phyloP scores from a whole-genome alignment of 2,113 vertebrate species.

The Cheirogaleus medius region DNA sequence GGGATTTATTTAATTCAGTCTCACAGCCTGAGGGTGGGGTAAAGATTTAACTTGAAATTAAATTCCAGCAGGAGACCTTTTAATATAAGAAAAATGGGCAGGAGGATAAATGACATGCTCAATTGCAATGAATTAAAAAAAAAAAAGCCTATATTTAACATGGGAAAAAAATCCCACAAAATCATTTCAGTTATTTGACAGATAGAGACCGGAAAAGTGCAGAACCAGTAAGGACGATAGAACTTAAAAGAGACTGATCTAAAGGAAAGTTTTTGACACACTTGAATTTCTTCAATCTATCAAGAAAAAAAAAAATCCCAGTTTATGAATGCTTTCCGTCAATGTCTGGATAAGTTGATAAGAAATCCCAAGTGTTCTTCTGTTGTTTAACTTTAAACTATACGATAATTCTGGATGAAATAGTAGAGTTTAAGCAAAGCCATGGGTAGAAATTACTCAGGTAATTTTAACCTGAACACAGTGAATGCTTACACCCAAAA shows the following conservation, averaged over 20 bases:
- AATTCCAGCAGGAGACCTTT: conserved; percentile 82
- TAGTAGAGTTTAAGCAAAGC: conserved; percentile 26
- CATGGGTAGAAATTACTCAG: background rate
- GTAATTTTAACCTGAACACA: background rate
- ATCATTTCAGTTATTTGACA: conserved; percentile 71
- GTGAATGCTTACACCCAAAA: background rate
- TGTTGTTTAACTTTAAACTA: conserved; percentile 57
- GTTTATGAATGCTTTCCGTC: conserved; percentile 71
- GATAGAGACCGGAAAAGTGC: conserved; percentile 66
- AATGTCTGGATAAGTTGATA: conserved; percentile 67
- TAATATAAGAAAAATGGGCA: conserved; percentile 79
- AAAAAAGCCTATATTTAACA: conserved; percentile 67
- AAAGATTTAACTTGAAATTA: conserved; percentile 84
- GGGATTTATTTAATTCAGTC: conserved; percentile 83
- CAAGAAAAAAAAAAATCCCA: background rate
- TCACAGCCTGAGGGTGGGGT: conserved; percentile 75
- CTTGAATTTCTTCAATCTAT: conserved; percentile 52
- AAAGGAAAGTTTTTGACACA: conserved; percentile 64
- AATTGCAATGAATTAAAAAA: conserved; percentile 64
- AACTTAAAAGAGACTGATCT: conserved; percentile 64
- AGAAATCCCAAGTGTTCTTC: conserved; percentile 45
- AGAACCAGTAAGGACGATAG: conserved; percentile 58
- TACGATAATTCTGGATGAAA: conserved; percentile 52
- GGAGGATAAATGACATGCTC: conserved; percentile 77
- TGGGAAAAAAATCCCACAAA: conserved; percentile 63